Conservation (phyloP, 2,888 invertebrate species). For the Pegoplata infirma region DNA sequence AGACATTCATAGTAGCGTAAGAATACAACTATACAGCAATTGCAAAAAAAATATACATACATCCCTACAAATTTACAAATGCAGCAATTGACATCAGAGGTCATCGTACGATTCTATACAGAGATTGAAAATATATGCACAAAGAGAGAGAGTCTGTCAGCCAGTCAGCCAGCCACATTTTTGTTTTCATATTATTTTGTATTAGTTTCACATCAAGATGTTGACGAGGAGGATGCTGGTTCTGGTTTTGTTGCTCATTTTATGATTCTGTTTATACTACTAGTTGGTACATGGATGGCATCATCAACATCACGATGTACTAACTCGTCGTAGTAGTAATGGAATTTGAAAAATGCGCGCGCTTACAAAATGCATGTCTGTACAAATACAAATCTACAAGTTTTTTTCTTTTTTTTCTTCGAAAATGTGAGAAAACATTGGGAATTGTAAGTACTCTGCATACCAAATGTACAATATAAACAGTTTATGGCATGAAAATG, state of each 20-base stretch:
- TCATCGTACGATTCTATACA: conserved; percentile 60
- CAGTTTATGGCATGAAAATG: conserved; percentile 4
- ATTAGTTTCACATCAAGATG: too few species aligned
- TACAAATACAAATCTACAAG: conserved; percentile 17
- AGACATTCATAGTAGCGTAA: conserved; percentile 48
- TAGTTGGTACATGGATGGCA: conserved; percentile 10
- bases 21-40: conserved; percentile 42
- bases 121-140: too few species aligned
- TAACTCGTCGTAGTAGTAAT: conserved; percentile 31
- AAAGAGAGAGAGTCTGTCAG: too few species aligned
- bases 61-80: conserved; percentile 29
- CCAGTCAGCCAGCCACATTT: conserved; percentile 27
- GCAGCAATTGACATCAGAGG: conserved; percentile 62
- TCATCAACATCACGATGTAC: conserved; percentile 15
- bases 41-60: conserved; percentile 29
- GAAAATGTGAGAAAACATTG: neutral
- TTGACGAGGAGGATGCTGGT: conserved; percentile 10
- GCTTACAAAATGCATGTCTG: conserved; percentile 44
- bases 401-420: too few species aligned
- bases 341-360: conserved; percentile 62
- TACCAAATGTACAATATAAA: neutral
- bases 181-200: too few species aligned
- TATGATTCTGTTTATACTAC: neutral
- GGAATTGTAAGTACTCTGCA: neutral
- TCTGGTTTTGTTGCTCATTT: conserved; percentile 25